phyloP scores from a whole-genome alignment of 1,140 invertebrate species.

The Trichonephila inaurata region DNA sequence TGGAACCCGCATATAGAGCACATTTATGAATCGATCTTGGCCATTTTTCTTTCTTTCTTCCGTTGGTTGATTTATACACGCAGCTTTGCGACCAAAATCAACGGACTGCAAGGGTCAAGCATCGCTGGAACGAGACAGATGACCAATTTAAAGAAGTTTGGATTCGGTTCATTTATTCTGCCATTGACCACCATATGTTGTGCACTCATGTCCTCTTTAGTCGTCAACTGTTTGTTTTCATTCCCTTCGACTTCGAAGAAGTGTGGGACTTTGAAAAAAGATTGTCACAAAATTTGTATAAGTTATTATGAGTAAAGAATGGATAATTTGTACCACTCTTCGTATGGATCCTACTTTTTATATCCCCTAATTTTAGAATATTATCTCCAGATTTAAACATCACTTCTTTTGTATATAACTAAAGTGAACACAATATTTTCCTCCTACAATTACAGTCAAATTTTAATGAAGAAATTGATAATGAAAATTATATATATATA shows the following conservation, averaged over 20 bases:
- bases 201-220: background rate
- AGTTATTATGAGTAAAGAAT: no score
- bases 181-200: slow-evolving; percentile 6
- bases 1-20: background rate
- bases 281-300: no score
- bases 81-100: slow-evolving; percentile 5
- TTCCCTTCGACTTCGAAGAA: background rate
- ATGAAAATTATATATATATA: no score
- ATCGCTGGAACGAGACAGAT: background rate
- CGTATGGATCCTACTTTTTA: no score
- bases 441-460: no score
- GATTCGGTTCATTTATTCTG: slow-evolving; percentile 40
- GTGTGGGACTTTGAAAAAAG: no score
- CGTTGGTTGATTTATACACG: background rate
- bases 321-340: no score
- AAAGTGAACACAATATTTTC: no score
- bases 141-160: slow-evolving; percentile 66
- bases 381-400: no score
- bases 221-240: background rate
- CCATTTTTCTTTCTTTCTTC: background rate
- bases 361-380: no score
- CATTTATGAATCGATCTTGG: background rate
- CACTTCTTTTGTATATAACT: no score
- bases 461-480: no score
- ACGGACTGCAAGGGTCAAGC: slow-evolving; percentile 24